Evolutionary conservation across 2,888 invertebrate species (phyloP).

Genomic region (Chrysina gloriosa): DNA sequence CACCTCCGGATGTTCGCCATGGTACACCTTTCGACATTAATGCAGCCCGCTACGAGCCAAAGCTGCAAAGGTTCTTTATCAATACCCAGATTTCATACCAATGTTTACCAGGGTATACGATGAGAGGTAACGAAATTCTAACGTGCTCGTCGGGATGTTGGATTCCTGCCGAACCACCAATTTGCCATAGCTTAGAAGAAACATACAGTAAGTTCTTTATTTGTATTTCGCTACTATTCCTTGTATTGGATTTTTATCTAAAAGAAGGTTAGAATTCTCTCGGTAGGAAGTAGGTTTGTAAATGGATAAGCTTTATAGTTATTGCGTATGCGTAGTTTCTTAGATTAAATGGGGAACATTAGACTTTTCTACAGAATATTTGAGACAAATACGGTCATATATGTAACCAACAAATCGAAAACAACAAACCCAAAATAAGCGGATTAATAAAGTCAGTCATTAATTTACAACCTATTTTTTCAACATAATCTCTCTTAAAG

Average conservation of each 20-base stretch:
- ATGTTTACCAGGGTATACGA: constrained; percentile 62
- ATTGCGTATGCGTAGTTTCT: no score
- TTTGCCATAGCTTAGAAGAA: constrained; percentile 53
- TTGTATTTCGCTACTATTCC: constrained; percentile 2
- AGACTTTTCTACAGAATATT: no score
- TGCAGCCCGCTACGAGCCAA: constrained; percentile 47
- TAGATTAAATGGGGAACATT: no score
- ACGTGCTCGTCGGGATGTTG: constrained; percentile 64
- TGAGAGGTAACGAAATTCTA: constrained; percentile 60
- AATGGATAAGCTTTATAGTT: no score
- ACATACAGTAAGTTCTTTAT: constrained; percentile 55
- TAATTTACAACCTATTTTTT: no score
- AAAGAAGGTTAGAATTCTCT: no score
- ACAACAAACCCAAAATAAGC: no score
- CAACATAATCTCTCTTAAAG: no score
- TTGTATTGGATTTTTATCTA: not conserved
- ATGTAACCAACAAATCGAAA: no score
- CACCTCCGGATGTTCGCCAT: constrained; percentile 59
- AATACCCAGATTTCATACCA: constrained; percentile 61
- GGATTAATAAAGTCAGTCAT: no score
- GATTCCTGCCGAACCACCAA: constrained; percentile 58
- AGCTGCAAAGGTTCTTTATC: constrained; percentile 57
- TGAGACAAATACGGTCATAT: no score
- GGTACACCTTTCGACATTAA: constrained; percentile 56
- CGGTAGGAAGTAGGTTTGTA: no score